Percentiles rank a stretch among this genome's conserved stretches.
Conservation (phyloP, 2,113 vertebrate species). For the Osmerus mordax region DNA sequence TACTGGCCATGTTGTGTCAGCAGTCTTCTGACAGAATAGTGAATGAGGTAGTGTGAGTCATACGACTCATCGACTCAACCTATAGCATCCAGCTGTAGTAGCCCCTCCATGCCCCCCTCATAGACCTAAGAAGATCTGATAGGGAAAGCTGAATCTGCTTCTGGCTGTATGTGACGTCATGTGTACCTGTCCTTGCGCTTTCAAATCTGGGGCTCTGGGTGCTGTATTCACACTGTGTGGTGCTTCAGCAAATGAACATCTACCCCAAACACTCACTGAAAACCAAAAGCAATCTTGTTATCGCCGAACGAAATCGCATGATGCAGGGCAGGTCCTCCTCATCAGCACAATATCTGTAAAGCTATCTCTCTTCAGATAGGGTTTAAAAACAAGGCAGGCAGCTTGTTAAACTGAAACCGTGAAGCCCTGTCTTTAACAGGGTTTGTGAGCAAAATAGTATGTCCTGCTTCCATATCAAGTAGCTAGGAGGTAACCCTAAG, state of each 20-base stretch:
- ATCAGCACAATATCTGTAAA: no score
- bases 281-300: no score
- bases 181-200: not conserved
- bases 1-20: not conserved
- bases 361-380: no score
- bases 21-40: not conserved
- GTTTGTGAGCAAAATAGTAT: not conserved
- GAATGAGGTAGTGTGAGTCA: not conserved
- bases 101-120: not conserved
- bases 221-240: no score
- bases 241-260: no score
- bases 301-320: no score
- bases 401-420: no score
- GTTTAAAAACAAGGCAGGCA: no score
- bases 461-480: not conserved
- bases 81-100: not conserved
- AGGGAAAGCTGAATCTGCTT: no score
- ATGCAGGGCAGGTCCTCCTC: no score
- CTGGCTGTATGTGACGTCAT: no score
- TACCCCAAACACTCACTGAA: no score
- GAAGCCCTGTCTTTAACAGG: not conserved
- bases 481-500: not conserved
- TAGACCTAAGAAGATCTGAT: not conserved
- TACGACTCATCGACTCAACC: not conserved
- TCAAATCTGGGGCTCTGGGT: not conserved